A percentile compares a stretch with the other conserved stretches of the same genome.
Conservation (phyloP, 2,797 vertebrate genomes). For the Sardinella longiceps region DNA sequence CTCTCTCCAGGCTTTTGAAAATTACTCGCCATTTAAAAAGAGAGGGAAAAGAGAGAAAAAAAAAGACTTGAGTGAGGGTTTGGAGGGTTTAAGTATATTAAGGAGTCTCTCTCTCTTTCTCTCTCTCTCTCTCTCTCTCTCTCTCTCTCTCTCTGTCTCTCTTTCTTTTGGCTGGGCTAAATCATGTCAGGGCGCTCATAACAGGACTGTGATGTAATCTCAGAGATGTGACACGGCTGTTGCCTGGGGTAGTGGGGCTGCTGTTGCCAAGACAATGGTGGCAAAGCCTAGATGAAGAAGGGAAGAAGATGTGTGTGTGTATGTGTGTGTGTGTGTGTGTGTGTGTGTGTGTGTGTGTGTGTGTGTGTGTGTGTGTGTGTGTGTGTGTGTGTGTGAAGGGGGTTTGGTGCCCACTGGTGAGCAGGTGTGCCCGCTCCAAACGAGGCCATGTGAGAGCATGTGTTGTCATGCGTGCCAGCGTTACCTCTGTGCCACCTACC, state of each 20-base stretch:
- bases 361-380: background rate
- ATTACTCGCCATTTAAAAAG: background rate
- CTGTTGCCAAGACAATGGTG: slow-evolving; percentile 38
- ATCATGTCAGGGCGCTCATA: slow-evolving; percentile 40
- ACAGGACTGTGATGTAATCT: slow-evolving; percentile 55
- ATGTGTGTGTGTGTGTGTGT: background rate
- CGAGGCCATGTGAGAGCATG: background rate
- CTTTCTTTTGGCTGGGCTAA: background rate
- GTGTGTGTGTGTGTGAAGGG: background rate
- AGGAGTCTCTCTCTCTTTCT: background rate
- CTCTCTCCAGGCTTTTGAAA: background rate
- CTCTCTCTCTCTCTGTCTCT: background rate
- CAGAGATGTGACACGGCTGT: slow-evolving; percentile 59
- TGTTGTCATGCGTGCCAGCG: background rate
- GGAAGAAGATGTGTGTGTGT: background rate
- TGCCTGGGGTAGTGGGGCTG: slow-evolving; percentile 34
- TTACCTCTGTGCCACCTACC: background rate
- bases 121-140: background rate
- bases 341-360: background rate
- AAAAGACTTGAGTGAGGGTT: background rate
- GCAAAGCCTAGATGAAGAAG: slow-evolving; percentile 30
- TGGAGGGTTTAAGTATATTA: background rate
- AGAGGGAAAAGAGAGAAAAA: background rate
- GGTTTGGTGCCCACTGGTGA: background rate
- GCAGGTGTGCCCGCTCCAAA: background rate